Percentiles rank a stretch among this genome's conserved stretches.
Evolutionary conservation across 2,888 invertebrate genomes (phyloP).

Genomic region (Cheilosia vernalis): DNA sequence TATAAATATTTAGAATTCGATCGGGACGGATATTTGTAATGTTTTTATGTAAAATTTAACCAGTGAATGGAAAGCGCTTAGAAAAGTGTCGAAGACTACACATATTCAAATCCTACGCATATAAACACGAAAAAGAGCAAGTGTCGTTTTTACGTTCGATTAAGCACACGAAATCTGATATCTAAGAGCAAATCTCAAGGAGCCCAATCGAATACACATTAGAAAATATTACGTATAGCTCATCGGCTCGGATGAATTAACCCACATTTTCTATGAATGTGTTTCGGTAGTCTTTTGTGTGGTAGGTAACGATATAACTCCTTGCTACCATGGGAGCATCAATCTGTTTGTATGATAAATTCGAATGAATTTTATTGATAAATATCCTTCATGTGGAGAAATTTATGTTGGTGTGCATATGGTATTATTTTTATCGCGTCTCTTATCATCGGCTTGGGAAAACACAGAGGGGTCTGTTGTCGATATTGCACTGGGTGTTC

Average conservation of each 20-base stretch:
- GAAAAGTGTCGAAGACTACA: too few species aligned
- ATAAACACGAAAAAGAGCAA: too few species aligned
- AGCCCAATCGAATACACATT: too few species aligned
- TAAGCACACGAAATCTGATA: too few species aligned
- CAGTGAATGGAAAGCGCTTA: too few species aligned
- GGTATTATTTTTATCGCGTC: constrained; percentile 40
- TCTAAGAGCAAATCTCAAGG: too few species aligned
- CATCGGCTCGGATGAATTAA: constrained; percentile 53
- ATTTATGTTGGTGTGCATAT: constrained; percentile 35
- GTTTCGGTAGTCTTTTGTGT: constrained; percentile 46
- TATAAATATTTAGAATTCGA: too few species aligned
- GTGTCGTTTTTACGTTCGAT: too few species aligned
- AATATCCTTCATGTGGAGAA: constrained; percentile 43
- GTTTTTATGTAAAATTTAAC: too few species aligned
- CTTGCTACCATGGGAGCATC: constrained; percentile 31
- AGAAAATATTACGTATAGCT: constrained; percentile 56
- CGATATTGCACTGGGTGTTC: not conserved
- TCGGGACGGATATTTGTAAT: too few species aligned
- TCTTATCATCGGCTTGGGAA: not conserved
- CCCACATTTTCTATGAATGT: constrained; percentile 56
- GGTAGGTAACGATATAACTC: constrained; percentile 28
- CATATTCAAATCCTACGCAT: too few species aligned
- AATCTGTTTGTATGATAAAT: constrained; percentile 60
- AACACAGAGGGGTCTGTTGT: constrained; percentile 39
- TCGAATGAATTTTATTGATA: constrained; percentile 59